Base-by-base conservation (phyloP, 2,113 vertebrate genomes). In the Notiomystis cincta region DNA sequence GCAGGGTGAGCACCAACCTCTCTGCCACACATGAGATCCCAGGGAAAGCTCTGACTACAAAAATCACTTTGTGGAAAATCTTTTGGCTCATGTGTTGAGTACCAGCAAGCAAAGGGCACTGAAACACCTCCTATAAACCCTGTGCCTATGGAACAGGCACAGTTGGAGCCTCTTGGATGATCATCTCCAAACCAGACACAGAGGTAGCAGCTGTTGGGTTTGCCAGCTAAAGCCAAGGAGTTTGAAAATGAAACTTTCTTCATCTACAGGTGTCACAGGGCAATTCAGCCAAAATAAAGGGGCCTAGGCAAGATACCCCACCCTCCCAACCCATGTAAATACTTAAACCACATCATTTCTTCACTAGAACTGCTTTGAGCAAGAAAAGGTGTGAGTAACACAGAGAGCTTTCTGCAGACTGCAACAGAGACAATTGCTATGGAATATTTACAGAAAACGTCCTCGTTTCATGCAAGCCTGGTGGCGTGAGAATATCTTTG, bases 11-110 rank as follows among this genome's bases (percentile, higher is more conserved):
- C 48, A 44, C 23, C 23, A 31, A 70, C 21, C 31, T 33, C 60
- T 33, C 45, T 3, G 2, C 28, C 9, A 25, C 21, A 8, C 9
- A 22, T 0, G 1, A 25, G 33, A 76, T 22, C 57, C 37, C 61
- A 38, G 42, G 9, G 51, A 57, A 60, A 71, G 21, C n/a, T 66
- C 45, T n/a, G 51, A 19, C 67, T 40, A 9, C 38, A 64, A 54
- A 87, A 70, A n/a, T 0, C 31, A 16, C n/a, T 11, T 6, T 21
- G 24, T 28, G 62, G 48, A 40, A 82, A 33, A 69, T 17, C 38
- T 13, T 38, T 7, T 33, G 64, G n/a, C 33, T 89, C 14, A 1
- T 3, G 13, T 42, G 30, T 1, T 18, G 48, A 81, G 7, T 19
- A 44, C 15, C 35, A 30, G 6, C 53, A 47, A 13, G 42, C 20